A percentile compares a stretch with the other conserved stretches of the same genome.
phyloP scores from a whole-genome alignment of 2,797 vertebrate species.

The Ctenochaetus hawaiiensis region DNA sequence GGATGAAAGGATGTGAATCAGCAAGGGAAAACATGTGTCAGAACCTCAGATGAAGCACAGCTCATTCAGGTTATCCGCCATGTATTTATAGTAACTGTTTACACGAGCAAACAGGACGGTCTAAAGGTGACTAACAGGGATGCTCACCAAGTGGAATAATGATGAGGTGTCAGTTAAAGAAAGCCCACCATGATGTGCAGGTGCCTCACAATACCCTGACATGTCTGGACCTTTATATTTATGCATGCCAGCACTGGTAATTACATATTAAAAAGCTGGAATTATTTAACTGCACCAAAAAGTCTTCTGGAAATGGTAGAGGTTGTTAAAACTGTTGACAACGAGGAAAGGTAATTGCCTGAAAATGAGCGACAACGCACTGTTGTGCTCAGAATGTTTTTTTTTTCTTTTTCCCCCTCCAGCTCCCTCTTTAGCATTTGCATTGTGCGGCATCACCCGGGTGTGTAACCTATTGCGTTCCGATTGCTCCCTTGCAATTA shows the following conservation, averaged over 20 bases:
- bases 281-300: constrained; percentile 99
- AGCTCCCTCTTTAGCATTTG: constrained; percentile 83
- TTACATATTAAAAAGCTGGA: constrained; percentile 99
- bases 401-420: constrained; percentile 58
- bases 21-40: constrained; percentile 14
- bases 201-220: constrained; percentile 97
- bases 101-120: constrained; percentile 89
- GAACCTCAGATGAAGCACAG: constrained; percentile 23
- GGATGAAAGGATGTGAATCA: not conserved
- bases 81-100: constrained; percentile 95
- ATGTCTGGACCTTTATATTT: constrained; percentile 97
- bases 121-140: constrained; percentile 98
- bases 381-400: constrained; percentile 95
- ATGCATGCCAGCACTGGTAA: constrained; percentile 94
- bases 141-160: constrained; percentile 99
- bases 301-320: constrained; percentile 97
- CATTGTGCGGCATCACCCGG: constrained; percentile 98
- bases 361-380: constrained; percentile 99
- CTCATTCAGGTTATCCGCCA: constrained; percentile 63
- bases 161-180: constrained; percentile 99
- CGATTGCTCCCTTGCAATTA: constrained; percentile 99
- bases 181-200: constrained; percentile 95
- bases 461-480: constrained; percentile 99
- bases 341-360: constrained; percentile 99
- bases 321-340: constrained; percentile 99